These are phyloP conservation scores for Cynoglossus semilaevis DNA, from an alignment of 2,113 vertebrate genomes.

Conservation along the genomic window DNA sequence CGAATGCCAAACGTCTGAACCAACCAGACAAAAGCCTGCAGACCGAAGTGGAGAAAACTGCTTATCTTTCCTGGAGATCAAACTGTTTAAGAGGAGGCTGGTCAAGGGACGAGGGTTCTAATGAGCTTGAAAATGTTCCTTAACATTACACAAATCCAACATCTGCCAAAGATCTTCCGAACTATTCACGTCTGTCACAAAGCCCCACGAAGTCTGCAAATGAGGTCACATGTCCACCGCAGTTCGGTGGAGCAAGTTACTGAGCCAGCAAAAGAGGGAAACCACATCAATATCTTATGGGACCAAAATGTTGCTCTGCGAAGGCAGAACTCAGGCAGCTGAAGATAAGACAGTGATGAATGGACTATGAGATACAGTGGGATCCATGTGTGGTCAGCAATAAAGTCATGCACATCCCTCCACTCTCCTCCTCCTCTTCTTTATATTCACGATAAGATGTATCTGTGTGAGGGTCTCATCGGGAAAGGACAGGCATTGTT, in stretches of 20 bases:
- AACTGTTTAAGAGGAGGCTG: constrained; percentile 35
- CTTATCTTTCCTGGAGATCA: constrained; percentile 56
- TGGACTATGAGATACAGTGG: constrained; percentile 6
- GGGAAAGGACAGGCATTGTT: too few species aligned
- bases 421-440: constrained; percentile 1
- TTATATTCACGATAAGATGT: too few species aligned
- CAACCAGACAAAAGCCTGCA: constrained; percentile 55
- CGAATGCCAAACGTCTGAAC: constrained; percentile 54
- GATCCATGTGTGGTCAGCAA: constrained; percentile 22
- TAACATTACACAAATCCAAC: constrained; percentile 28
- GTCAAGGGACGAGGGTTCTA: constrained; percentile 47
- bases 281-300: constrained; percentile 25
- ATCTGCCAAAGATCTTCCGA: constrained; percentile 39
- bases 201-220: constrained; percentile 28
- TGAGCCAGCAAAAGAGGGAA: constrained; percentile 20
- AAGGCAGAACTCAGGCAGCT: constrained; percentile 18
- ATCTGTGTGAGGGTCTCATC: too few species aligned
- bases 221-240: neutral
- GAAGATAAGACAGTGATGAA: constrained; percentile 22
- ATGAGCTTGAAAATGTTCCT: constrained; percentile 65
- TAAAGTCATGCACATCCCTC: constrained; percentile 18
- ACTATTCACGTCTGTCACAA: constrained; percentile 30
- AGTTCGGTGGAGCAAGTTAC: constrained; percentile 17
- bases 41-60: constrained; percentile 46
- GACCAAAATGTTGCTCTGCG: neutral